These are phyloP conservation scores for Rhabdornis inornatus DNA, from an alignment of 2,113 vertebrate species.

Conservation along the genomic window DNA sequence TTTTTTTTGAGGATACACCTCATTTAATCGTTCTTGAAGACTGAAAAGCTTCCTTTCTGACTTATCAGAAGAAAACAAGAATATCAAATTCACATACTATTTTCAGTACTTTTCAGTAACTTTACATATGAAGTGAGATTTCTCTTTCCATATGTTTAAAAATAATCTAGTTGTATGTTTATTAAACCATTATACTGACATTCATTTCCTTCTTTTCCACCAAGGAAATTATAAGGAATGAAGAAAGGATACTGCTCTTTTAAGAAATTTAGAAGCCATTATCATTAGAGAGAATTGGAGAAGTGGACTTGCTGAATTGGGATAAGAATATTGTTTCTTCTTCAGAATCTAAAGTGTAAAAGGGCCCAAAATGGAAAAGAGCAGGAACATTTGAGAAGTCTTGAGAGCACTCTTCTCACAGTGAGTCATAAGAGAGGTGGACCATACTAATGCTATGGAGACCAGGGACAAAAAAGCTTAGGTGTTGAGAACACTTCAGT, in stretches of 20 bases:
- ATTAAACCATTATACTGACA: background rate
- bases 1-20: background rate
- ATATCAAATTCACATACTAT: background rate
- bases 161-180: background rate
- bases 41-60: background rate
- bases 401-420: background rate
- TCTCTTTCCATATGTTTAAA: background rate
- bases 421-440: background rate
- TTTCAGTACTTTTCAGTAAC: background rate
- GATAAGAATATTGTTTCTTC: background rate
- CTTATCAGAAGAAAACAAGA: background rate
- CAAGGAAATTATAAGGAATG: background rate
- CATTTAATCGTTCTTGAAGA: background rate
- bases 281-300: background rate
- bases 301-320: background rate
- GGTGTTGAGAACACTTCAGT: background rate
- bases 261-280: background rate
- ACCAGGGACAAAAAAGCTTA: background rate
- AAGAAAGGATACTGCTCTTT: background rate
- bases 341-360: background rate
- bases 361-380: background rate
- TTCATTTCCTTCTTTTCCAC: background rate
- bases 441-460: background rate
- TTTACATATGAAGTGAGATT: background rate
- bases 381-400: background rate